Evolutionary conservation across 35 echinoderm and acorn worm genomes (phyloP).

Genomic region (Nesometra sesokonis): DNA sequence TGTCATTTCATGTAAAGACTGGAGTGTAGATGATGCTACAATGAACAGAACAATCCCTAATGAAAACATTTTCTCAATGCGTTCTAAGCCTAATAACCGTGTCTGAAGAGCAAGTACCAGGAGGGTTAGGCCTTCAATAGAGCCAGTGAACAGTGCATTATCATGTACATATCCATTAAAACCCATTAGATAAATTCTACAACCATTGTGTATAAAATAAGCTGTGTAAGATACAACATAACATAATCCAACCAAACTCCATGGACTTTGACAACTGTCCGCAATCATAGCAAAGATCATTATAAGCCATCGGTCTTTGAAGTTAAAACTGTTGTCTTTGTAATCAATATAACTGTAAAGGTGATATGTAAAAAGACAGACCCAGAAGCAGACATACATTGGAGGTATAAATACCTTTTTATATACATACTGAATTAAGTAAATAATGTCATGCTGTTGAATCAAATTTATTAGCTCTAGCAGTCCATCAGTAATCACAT

Average conservation of each 20-base stretch:
- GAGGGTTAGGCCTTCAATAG: slow-evolving; percentile 78
- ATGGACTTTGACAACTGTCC: slow-evolving; percentile 80
- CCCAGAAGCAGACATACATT: slow-evolving; percentile 64
- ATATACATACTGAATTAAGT: slow-evolving; percentile 64
- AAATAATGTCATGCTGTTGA: slow-evolving; percentile 63
- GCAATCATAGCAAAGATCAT: slow-evolving; percentile 62
- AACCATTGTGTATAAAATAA: slow-evolving; percentile 54
- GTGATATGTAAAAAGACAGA: slow-evolving; percentile 50
- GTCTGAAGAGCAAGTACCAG: slow-evolving; percentile 79
- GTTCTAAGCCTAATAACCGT: slow-evolving; percentile 55
- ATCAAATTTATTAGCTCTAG: slow-evolving; percentile 53
- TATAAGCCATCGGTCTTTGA: slow-evolving; percentile 61
- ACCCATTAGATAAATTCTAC: slow-evolving; percentile 90
- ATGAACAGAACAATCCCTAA: slow-evolving; percentile 82
- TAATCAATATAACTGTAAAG: slow-evolving; percentile 57
- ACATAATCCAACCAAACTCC: slow-evolving; percentile 90
- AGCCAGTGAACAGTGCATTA: slow-evolving; percentile 49
- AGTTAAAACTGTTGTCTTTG: slow-evolving; percentile 15
- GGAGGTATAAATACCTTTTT: slow-evolving; percentile 73
- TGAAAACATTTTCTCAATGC: slow-evolving; percentile 64
- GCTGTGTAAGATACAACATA: slow-evolving; percentile 81
- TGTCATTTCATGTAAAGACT: slow-evolving; percentile 77
- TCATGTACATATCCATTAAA: slow-evolving; percentile 22
- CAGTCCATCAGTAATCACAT: slow-evolving; percentile 46
- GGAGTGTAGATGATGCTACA: slow-evolving; percentile 80